Evolutionary conservation across 2,797 vertebrate species (phyloP).

Genomic region (Fistularia tabacaria): DNA sequence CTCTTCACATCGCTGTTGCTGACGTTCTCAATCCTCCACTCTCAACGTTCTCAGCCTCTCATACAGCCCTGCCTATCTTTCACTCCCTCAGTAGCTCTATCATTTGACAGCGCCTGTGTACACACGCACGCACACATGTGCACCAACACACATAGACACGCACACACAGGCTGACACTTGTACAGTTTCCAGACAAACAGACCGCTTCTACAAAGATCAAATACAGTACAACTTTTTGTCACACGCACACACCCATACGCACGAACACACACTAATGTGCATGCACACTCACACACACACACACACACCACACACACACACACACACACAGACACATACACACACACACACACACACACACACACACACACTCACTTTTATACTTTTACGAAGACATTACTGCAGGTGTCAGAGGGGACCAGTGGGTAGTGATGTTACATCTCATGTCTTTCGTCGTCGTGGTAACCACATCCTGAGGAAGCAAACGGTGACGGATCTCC

Average conservation of each 20-base stretch:
- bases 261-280: conserved; percentile 31
- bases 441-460: conserved; percentile 60
- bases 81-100: conserved; percentile 5
- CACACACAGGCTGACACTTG: too few species aligned
- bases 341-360: conserved; percentile 17
- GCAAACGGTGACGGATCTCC: conserved; percentile 73
- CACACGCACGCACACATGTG: conserved; percentile 11
- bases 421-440: conserved; percentile 59
- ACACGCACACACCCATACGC: neutral
- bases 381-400: conserved; percentile 5
- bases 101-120: conserved; percentile 1
- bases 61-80: conserved; percentile 32
- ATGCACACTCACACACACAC: too few species aligned
- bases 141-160: too few species aligned
- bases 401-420: conserved; percentile 68
- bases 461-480: conserved; percentile 79
- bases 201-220: too few species aligned
- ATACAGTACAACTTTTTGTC: too few species aligned
- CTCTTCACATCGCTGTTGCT: conserved; percentile 36
- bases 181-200: too few species aligned
- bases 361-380: conserved; percentile 35
- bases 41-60: conserved; percentile 32
- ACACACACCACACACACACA: conserved; percentile 12
- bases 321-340: conserved; percentile 16
- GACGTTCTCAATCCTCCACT: conserved; percentile 20